Percentiles rank a stretch among this genome's conserved stretches.
These are phyloP conservation scores for Dryobates pubescens DNA, from an alignment of 2,797 vertebrate species.

Conservation along the genomic window DNA sequence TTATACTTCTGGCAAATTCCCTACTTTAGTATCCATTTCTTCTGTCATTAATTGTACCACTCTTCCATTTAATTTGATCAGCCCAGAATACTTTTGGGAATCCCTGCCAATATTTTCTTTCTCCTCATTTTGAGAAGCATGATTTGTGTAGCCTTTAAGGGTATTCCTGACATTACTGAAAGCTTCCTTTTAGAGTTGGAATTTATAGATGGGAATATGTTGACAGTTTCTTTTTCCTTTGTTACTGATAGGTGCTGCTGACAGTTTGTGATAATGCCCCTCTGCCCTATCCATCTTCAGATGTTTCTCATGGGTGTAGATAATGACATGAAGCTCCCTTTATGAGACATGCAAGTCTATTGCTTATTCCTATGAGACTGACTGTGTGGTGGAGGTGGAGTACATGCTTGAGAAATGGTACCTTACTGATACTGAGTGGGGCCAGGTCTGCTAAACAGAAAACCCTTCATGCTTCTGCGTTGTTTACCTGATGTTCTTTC, in stretches of 20 bases:
- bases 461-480: neutral
- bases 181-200: neutral
- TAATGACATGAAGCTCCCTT: neutral
- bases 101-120: neutral
- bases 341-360: neutral
- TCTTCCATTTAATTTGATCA: neutral
- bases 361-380: neutral
- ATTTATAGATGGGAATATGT: neutral
- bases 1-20: neutral
- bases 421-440: neutral
- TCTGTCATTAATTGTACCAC: neutral
- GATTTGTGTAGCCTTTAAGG: neutral
- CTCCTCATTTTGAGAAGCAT: neutral
- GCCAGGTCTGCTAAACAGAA: neutral
- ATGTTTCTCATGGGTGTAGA: neutral
- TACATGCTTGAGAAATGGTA: rapidly evolving
- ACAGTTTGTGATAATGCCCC: neutral
- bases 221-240: neutral
- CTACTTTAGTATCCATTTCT: neutral
- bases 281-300: neutral
- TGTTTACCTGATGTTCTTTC: neutral
- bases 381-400: neutral
- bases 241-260: neutral
- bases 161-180: neutral
- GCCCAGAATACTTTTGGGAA: neutral